Evolutionary conservation across 1,140 invertebrate species (phyloP).

Genomic region (Mizuhopecten yessoensis): DNA sequence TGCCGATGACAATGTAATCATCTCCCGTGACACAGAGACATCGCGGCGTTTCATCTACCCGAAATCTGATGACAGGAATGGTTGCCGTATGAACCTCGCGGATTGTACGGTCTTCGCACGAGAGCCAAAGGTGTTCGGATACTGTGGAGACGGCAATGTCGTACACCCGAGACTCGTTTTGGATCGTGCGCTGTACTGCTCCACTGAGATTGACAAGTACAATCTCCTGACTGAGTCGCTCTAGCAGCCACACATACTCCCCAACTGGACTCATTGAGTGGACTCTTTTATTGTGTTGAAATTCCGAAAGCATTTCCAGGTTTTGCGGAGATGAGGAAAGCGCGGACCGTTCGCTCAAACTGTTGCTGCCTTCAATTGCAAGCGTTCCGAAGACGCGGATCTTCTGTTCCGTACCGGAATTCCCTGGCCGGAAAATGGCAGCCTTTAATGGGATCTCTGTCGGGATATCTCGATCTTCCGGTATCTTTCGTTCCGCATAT

Average conservation of each 20-base stretch:
- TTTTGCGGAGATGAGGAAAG: background rate
- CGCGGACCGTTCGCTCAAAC: background rate
- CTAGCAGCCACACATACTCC: background rate
- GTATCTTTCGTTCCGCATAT: constrained; percentile 6
- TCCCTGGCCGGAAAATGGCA: background rate
- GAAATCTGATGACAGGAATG: background rate
- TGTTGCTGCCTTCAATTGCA: background rate
- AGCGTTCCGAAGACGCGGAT: constrained; percentile 20
- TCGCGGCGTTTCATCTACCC: background rate
- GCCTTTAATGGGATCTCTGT: background rate
- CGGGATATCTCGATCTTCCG: background rate
- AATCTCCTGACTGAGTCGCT: constrained; percentile 12
- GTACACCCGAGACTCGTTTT: background rate
- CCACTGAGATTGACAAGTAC: background rate
- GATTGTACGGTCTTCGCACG: constrained; percentile 5
- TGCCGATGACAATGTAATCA: background rate
- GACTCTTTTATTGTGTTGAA: constrained; percentile 11
- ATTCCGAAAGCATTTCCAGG: background rate
- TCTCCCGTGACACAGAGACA: constrained; percentile 4
- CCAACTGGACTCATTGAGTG: background rate
- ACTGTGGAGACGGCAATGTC: background rate
- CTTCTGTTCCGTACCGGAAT: background rate
- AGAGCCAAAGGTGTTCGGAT: background rate
- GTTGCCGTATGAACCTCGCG: background rate
- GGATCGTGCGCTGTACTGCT: background rate